Conservation (phyloP, 2,113 vertebrate species). For the Recurvirostra avosetta region DNA sequence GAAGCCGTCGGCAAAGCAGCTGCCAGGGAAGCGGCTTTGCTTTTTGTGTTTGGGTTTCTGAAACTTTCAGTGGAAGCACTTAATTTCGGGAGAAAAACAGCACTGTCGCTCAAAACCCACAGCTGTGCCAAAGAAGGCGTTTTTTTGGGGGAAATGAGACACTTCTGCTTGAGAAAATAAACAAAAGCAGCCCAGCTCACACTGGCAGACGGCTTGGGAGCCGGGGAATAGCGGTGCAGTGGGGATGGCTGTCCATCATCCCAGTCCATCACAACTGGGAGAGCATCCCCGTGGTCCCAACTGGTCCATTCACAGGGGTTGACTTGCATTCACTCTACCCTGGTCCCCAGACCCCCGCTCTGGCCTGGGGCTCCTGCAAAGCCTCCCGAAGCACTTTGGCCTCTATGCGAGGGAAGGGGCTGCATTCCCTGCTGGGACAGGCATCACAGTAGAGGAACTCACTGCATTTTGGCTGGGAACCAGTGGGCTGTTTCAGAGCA, state of each 20-base stretch:
- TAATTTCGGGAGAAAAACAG: neutral
- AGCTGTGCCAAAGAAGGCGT: neutral
- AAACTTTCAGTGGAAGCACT: neutral
- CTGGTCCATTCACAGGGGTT: accelerated
- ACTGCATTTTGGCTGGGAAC: neutral
- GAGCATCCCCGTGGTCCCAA: neutral
- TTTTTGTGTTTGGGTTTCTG: neutral
- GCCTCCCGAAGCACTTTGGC: accelerated
- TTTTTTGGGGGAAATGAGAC: neutral
- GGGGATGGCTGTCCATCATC: neutral
- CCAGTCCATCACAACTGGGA: neutral
- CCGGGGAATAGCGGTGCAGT: accelerated
- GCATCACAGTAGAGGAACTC: accelerated
- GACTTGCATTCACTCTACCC: neutral
- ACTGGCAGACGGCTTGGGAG: accelerated
- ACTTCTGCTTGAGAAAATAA: neutral
- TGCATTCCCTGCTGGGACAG: neutral
- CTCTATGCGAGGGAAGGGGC: neutral
- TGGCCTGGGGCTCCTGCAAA: neutral
- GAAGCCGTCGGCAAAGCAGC: accelerated
- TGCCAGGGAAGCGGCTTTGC: neutral
- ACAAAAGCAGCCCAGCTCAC: neutral
- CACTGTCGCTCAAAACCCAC: accelerated
- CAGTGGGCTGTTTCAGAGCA: neutral
- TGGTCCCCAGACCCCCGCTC: accelerated